phyloP scores from a whole-genome alignment of 2,113 vertebrate species.

The Pedionomus torquatus region DNA sequence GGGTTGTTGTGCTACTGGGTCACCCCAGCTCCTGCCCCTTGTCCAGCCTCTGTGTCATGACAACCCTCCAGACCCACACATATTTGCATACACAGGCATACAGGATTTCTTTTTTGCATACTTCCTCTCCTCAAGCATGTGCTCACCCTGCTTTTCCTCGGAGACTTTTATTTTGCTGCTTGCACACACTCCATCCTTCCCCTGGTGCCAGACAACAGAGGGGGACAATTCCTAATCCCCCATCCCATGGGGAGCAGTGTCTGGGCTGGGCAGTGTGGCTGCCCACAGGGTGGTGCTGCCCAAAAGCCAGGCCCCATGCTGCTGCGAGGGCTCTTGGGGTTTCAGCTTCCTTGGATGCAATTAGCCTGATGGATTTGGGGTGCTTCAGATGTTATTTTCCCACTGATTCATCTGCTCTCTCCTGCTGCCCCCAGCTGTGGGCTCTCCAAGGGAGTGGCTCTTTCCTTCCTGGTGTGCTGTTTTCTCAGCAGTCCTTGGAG shows the following conservation, averaged over 20 bases:
- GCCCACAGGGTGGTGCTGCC: neutral
- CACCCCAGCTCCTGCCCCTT: neutral
- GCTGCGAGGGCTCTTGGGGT: neutral
- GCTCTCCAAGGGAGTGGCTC: neutral
- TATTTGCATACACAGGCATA: accelerated
- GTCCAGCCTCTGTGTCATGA: accelerated
- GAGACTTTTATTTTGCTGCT: neutral
- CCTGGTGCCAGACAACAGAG: neutral
- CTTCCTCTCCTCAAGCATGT: neutral
- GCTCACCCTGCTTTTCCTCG: neutral
- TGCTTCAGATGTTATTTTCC: neutral
- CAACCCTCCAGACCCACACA: neutral
- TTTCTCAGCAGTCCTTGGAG: neutral
- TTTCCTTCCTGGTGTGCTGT: neutral
- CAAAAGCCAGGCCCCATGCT: neutral
- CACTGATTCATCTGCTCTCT: too few relatives aligned
- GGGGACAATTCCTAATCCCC: neutral
- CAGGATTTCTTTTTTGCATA: neutral
- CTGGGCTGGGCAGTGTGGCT: neutral
- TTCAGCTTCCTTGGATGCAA: neutral
- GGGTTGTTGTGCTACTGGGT: too few relatives aligned
- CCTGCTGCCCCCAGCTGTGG: neutral
- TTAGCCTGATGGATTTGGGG: neutral
- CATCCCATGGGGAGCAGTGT: neutral
- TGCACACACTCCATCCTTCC: neutral